Conservation (phyloP, 1,140 invertebrate species). For the Lepidurus arcticus region DNA sequence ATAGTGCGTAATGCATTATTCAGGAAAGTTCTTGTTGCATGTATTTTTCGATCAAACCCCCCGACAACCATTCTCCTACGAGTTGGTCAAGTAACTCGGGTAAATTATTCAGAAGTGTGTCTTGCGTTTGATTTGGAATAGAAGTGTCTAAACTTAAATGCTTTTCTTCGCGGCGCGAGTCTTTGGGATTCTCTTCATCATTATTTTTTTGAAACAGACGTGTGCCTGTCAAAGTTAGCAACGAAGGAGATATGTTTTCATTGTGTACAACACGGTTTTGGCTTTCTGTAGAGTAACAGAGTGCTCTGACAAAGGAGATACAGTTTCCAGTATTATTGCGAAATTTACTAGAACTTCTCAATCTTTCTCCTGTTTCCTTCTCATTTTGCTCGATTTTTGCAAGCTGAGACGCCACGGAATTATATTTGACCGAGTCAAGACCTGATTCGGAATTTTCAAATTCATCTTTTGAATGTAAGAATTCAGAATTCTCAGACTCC, state of each 20-base stretch:
- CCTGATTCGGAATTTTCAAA: not conserved
- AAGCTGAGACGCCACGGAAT: not conserved
- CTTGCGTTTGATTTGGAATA: not conserved
- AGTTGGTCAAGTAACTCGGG: not conserved
- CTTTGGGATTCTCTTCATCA: not conserved
- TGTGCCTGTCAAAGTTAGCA: not conserved
- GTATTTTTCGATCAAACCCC: not conserved
- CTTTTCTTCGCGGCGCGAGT: too few species aligned
- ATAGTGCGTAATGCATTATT: not conserved
- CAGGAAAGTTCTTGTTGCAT: not conserved
- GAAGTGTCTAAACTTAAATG: not conserved
- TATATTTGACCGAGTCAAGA: not conserved
- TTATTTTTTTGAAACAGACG: not conserved
- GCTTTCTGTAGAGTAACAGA: not conserved
- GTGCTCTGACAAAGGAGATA: not conserved
- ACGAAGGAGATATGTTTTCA: not conserved
- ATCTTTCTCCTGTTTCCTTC: not conserved
- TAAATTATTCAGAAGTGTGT: not conserved
- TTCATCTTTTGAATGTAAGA: not conserved
- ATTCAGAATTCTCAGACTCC: too few species aligned
- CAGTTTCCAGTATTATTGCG: not conserved
- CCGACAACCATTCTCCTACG: not conserved
- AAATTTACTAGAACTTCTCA: not conserved
- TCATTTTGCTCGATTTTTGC: constrained; percentile 7
- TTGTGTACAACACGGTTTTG: not conserved